A percentile compares a stretch with the other conserved stretches of the same genome.
These are phyloP conservation scores for Microtus pennsylvanicus DNA, from an alignment of 2,113 vertebrate genomes.

Conservation along the genomic window DNA sequence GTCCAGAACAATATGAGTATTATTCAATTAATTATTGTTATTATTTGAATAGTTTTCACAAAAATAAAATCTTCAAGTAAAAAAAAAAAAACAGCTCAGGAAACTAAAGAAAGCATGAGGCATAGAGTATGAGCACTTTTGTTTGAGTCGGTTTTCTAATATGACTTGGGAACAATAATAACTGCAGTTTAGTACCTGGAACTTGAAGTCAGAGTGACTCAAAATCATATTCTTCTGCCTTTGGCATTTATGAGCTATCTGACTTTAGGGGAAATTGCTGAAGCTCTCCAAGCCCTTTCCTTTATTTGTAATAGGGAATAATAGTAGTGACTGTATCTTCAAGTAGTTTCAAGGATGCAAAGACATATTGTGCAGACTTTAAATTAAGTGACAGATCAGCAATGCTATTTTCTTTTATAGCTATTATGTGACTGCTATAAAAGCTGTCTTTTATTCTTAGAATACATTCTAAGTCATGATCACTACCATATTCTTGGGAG, in stretches of 20 bases:
- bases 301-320: neutral
- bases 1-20: neutral
- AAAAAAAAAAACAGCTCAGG: neutral
- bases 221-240: conserved; percentile 1
- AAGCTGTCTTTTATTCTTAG: conserved; percentile 38
- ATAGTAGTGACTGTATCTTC: neutral
- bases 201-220: neutral
- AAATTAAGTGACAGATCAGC: neutral
- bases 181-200: neutral
- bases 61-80: neutral
- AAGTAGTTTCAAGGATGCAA: neutral
- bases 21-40: neutral
- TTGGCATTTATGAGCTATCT: conserved; percentile 36
- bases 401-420: conserved; percentile 24
- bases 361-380: conserved; percentile 5
- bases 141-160: neutral
- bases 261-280: conserved; percentile 23
- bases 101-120: neutral
- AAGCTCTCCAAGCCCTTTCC: neutral
- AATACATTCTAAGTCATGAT: conserved; percentile 12
- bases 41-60: conserved; percentile 34
- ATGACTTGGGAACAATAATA: neutral
- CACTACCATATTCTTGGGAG: neutral
- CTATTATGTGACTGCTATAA: conserved; percentile 26
- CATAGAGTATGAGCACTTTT: neutral